Base-by-base conservation (phyloP, 2,797 vertebrate species). In the Tangara arthus region DNA sequence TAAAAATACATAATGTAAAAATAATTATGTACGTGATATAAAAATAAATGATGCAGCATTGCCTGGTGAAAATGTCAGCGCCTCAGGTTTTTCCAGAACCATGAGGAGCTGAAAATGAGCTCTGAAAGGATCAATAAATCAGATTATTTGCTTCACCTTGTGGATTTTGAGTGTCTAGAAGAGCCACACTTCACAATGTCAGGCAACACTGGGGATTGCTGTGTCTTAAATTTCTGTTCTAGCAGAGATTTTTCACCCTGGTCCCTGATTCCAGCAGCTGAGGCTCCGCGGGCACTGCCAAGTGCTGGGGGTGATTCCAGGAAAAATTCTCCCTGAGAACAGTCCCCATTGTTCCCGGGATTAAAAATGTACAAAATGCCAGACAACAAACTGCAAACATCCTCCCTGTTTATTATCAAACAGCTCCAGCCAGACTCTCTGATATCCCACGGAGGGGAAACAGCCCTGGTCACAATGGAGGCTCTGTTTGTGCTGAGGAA, bases 291-390 rank as follows among this genome's bases (percentile, higher is more conserved):
- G 26, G 47, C 47, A 16, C 47, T 49, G 47, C 50, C 50, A 52
- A 52, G 50, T 27, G 26, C 49, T 27, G 49, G 15, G 49, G 26
- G 26, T 19, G 50, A 52, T 52, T 18, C 50, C 50, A 52, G 50
- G 47, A 49, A 49, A 49, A 49, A 49, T 49, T 10, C 26, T 49
- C 47, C 47, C 26, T 27, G 47, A 49, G 47, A 49, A 27, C 26
- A 27, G 15, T 9, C 28, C 71, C 49, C 79, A 69, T 92, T 86
- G 94, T 92, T 84, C 22, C 57, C 30, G 55, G 52, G 56, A 87
- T 53, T 35, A 34, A 92, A 94, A 78, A 96, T 81, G 70, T 49
- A 72, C 64, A 79, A 55, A 96, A 95, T 73, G 52, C 52, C 77
- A 93, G 57, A 23, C 64, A 92, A 75, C 93, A 39, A 93, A 76